Conservation (phyloP, 1,140 invertebrate species). For the Lepidurus apus region DNA sequence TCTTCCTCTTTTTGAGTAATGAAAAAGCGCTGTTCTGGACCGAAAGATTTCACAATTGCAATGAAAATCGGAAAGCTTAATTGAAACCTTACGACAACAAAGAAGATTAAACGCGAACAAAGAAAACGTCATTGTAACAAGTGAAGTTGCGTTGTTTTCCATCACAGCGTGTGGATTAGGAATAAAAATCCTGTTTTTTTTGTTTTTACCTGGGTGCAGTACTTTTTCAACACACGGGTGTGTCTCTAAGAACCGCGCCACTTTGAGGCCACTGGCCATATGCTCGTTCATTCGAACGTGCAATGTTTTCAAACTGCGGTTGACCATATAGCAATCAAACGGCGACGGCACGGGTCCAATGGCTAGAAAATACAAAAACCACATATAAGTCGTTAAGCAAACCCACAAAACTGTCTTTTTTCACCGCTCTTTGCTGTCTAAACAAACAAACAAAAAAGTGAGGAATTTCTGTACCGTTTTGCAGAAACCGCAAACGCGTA, state of each 20-base stretch:
- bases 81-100: too few species aligned
- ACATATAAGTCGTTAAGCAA: slow-evolving; percentile 41
- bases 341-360: slow-evolving; percentile 90
- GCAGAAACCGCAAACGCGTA: slow-evolving; percentile 70
- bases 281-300: slow-evolving; percentile 86
- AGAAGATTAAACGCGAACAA: too few species aligned
- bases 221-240: slow-evolving; percentile 75
- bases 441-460: neutral
- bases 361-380: slow-evolving; percentile 53
- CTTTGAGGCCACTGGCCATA: slow-evolving; percentile 64
- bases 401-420: neutral
- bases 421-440: neutral
- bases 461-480: slow-evolving; percentile 65
- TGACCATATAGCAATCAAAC: slow-evolving; percentile 92
- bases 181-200: neutral
- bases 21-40: too few species aligned
- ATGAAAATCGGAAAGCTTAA: too few species aligned
- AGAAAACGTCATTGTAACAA: too few species aligned
- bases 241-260: slow-evolving; percentile 72
- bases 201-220: slow-evolving; percentile 66
- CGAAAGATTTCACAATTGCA: too few species aligned
- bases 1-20: too few species aligned
- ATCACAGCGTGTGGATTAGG: neutral
- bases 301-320: slow-evolving; percentile 90
- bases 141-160: neutral